Conservation (phyloP, 2,113 vertebrate species). For the Chaetorhynchus papuensis region DNA sequence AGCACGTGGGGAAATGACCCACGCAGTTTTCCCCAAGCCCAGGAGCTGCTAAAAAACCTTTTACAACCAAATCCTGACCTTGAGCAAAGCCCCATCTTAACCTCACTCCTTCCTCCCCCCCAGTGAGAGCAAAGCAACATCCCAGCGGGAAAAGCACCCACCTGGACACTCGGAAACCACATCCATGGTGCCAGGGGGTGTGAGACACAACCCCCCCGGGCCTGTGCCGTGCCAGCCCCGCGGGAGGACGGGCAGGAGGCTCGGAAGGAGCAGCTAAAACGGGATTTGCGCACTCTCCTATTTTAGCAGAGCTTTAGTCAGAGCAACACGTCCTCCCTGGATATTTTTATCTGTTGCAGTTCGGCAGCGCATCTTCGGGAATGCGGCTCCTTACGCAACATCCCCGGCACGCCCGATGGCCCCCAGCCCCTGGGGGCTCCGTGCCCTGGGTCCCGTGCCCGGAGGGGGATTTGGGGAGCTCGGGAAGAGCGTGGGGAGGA, state of each 20-base stretch:
- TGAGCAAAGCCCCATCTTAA: accelerated
- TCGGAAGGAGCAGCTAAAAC: background rate
- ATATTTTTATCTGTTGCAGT: constrained; percentile 20
- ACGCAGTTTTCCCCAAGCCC: background rate
- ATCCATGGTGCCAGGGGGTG: accelerated
- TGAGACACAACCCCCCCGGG: background rate
- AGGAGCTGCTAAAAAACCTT: background rate
- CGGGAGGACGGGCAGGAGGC: background rate
- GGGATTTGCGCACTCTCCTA: background rate
- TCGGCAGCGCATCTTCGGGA: background rate
- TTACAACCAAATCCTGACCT: background rate
- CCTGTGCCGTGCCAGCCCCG: background rate
- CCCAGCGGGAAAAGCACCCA: background rate
- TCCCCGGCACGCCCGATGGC: accelerated
- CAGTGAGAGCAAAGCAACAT: background rate
- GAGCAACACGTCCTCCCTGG: background rate
- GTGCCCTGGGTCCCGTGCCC: accelerated
- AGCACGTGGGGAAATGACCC: background rate
- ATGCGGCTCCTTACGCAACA: background rate
- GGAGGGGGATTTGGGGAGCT: background rate
- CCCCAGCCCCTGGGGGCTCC: background rate
- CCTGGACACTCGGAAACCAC: accelerated
- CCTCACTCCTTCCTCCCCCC: background rate
- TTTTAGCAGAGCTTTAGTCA: constrained; percentile 26
- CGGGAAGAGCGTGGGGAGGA: background rate